Base-by-base conservation (phyloP, 2,888 invertebrate species). In the Argyresthia albistria region DNA sequence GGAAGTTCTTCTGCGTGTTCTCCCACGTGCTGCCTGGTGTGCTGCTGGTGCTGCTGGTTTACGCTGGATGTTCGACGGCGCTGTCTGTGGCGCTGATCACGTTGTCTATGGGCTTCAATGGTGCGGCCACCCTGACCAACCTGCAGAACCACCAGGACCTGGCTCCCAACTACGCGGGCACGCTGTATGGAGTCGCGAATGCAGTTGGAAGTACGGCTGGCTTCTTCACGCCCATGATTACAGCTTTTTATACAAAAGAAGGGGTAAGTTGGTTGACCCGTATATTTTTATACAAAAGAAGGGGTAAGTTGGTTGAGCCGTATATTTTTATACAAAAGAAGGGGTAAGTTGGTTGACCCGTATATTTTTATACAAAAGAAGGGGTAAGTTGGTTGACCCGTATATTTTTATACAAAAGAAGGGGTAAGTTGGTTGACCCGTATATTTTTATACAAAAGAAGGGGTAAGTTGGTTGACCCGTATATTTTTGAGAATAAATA, bases 111-210 rank as follows among this genome's bases (percentile, higher is more conserved):
- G 93, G 92, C 15, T 89, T 91, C 62, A 91, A 91, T 57, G 91
- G 91, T 0, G 90, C 91, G 4, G 90, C 91, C 0, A 90, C 91
- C 0, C 68, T 90, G 53, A 89, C 91, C 0, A 91, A 91, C 65
- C 73, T 91, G 57, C 90, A 90, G 64, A 91, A 91, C 58, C 88
- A 92, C 54, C 94, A 94, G 70, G 94, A 94, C 71, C 76, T 94
- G 52, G 92, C 94, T 0, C 94, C 94, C 0, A 94, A 93, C 65
- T 94, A 90, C 67, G 94, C 94, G 0, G 94, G 93, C 4, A 91
- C 93, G 10, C 73, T 94, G 25, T 94, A 94, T 62, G 94, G 94
- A 9, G 91, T 93, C n/a, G 93, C 93, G 48, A 94, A 94, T 63
- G 91, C 91, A 58, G 73, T 94, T 25, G 94, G 93, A 35, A 91